Conservation (phyloP, 1,140 invertebrate genomes). For the Galleria mellonella region DNA sequence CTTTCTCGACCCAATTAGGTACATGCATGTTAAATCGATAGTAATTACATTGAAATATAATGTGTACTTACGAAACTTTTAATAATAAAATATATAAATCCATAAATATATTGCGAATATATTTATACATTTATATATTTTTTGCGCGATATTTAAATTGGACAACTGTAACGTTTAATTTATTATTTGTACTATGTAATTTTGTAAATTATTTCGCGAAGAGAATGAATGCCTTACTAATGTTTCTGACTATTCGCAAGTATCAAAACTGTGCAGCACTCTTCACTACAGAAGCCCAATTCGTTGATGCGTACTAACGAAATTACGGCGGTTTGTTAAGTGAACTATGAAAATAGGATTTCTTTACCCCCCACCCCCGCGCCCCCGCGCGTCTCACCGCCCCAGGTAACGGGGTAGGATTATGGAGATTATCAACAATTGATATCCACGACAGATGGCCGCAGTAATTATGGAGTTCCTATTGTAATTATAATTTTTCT, state of each 20-base stretch:
- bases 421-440: conserved; percentile 56
- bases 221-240: too few species aligned
- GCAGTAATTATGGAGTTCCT: conserved; percentile 25
- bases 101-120: too few species aligned
- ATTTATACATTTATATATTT: too few species aligned
- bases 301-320: conserved; percentile 61
- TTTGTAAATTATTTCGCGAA: too few species aligned
- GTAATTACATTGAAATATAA: too few species aligned
- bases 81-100: too few species aligned
- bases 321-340: conserved; percentile 63
- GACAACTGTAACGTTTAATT: too few species aligned
- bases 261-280: conserved; percentile 29
- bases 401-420: conserved; percentile 48
- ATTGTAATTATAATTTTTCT: neutral
- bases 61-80: too few species aligned
- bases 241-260: conserved; percentile 14
- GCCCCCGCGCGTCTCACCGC: conserved; percentile 12
- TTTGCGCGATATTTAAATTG: too few species aligned
- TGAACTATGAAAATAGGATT: conserved; percentile 74
- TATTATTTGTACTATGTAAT: too few species aligned
- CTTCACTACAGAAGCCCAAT: conserved; percentile 53
- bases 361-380: conserved; percentile 34
- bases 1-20: too few species aligned
- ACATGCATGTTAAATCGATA: too few species aligned
- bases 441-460: conserved; percentile 34